Base-by-base conservation (phyloP, 2,113 vertebrate species). In the Amphiprion percula region DNA sequence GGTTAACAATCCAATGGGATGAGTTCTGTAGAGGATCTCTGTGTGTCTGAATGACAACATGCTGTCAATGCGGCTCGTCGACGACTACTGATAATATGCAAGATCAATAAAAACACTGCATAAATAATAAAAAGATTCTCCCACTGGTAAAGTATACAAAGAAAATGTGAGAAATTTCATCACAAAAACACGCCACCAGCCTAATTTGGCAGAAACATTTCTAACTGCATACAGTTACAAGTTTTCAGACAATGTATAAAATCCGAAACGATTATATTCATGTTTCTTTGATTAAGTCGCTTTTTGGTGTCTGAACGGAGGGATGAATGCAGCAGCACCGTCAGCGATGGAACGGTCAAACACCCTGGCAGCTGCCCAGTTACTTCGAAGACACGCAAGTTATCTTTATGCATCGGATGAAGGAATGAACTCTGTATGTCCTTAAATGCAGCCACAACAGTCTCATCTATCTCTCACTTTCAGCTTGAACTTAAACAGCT, bases 391-490 rank as follows among this genome's bases (percentile, higher is more conserved):
- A 54, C 30, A 53, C 16, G 10, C 37, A 54, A 82, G 53, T 63
- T 60, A 75, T 78, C 66, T 80, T 73, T 41, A 70, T 74, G 61
- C 56, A 82, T 71, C 72, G 79, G 68, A 70, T 16, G 19, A 73
- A 61, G 23, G 39, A 76, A 39, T 0, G 3, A 52, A 63, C 65
- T 44, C 54, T 26, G 46, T 16, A 24, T 74, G 55, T 77, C 39
- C 68, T 70, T 39, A 73, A 72, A 64, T 5, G 21, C 62, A 26
- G 30, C 8, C 53, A 30, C 44, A 52, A 53, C 41, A 10, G 55
- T 33, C 54, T 81, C 67, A 46, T 72, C 59, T 62, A 50, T 74
- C 59, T 62, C 24, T 61, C 14, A 0, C 61, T 37, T 37, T 75
- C 47, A 11, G 41, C 58, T 50, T 63, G 55, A 71, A 71, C 52